These are phyloP conservation scores for Channa maculata DNA, from an alignment of 2,113 vertebrate species.

Conservation along the genomic window DNA sequence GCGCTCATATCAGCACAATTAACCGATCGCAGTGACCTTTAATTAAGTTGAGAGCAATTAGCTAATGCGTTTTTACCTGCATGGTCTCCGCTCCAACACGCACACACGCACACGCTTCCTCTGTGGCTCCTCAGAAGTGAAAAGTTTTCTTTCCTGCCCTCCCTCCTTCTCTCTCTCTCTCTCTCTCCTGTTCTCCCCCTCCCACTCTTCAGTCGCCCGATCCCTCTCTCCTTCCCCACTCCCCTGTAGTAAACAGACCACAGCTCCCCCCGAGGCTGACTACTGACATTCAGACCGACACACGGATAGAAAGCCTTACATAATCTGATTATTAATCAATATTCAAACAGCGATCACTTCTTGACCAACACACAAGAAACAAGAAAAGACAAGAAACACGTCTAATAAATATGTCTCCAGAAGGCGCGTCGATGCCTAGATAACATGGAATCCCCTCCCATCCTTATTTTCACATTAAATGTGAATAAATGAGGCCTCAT, in stretches of 20 bases:
- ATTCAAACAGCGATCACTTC: neutral
- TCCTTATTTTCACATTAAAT: conserved; percentile 40
- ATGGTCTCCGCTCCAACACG: conserved; percentile 84
- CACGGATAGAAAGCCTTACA: conserved; percentile 69
- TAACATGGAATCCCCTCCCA: no score
- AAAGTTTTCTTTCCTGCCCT: conserved; percentile 84
- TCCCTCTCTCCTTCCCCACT: conserved; percentile 78
- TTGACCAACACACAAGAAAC: neutral
- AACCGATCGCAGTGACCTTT: conserved; percentile 74
- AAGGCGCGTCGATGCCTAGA: no score
- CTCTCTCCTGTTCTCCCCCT: conserved; percentile 66
- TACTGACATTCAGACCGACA: conserved; percentile 79
- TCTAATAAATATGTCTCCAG: no score
- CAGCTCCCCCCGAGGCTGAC: conserved; percentile 85
- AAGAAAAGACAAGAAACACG: no score
- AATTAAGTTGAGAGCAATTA: conserved; percentile 86
- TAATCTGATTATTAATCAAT: conserved; percentile 62
- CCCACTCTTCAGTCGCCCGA: conserved; percentile 69
- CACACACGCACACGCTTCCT: conserved; percentile 80
- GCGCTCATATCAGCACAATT: conserved; percentile 59
- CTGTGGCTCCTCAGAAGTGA: conserved; percentile 85
- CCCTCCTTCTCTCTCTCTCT: conserved; percentile 59
- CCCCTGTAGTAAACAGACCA: conserved; percentile 85
- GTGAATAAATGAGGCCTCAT: conserved; percentile 54
- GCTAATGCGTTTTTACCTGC: conserved; percentile 86